phyloP scores from a whole-genome alignment of 2,113 vertebrate species.

The Morone chrysops region DNA sequence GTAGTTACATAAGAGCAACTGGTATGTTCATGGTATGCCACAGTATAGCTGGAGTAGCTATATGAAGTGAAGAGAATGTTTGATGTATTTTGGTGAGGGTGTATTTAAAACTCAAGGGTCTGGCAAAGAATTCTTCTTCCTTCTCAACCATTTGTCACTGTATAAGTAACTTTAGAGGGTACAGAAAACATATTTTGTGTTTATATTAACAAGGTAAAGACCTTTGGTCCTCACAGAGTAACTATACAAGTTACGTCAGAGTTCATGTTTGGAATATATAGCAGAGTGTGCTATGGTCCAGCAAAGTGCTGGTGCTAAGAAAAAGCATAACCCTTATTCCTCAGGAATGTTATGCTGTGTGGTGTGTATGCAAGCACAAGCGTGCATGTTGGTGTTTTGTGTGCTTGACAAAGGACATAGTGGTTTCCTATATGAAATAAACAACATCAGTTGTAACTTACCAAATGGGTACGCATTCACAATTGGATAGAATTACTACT shows the following conservation, averaged over 20 bases:
- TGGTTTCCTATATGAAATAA: not conserved
- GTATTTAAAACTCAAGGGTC: conserved; percentile 56
- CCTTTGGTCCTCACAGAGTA: conserved; percentile 22
- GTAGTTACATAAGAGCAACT: conserved; percentile 69
- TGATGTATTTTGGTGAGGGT: conserved; percentile 31
- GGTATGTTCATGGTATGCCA: conserved; percentile 32
- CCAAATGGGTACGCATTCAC: not conserved
- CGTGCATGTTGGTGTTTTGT: conserved; percentile 29
- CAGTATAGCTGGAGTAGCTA: conserved; percentile 24
- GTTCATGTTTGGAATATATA: conserved; percentile 38
- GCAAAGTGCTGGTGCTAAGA: conserved; percentile 6
- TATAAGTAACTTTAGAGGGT: conserved; percentile 26
- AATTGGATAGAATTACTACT: not conserved
- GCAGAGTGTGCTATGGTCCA: not conserved
- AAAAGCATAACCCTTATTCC: conserved; percentile 28
- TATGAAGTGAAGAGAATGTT: conserved; percentile 54
- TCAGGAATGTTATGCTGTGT: conserved; percentile 49
- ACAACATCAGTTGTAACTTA: not conserved
- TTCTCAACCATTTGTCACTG: conserved; percentile 41
- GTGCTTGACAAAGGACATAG: not conserved
- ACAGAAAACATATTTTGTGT: conserved; percentile 16
- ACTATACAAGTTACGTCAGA: conserved; percentile 24
- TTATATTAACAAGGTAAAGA: conserved; percentile 12
- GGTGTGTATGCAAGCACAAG: conserved; percentile 26
- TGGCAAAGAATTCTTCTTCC: conserved; percentile 20